Conservation (phyloP, 2,113 vertebrate genomes). For the Rutilus rutilus region DNA sequence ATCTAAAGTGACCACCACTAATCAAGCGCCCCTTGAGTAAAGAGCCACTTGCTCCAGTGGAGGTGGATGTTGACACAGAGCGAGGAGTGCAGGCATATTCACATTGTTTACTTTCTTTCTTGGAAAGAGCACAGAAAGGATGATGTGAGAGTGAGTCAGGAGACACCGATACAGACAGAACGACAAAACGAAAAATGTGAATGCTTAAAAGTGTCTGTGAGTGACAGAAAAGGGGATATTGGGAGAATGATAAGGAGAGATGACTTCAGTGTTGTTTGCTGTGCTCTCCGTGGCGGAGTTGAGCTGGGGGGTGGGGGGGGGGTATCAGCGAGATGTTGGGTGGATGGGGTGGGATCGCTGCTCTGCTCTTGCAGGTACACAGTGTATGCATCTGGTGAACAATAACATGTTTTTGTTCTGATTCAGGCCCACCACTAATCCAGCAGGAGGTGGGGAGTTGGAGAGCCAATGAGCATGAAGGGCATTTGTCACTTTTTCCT, state of each 20-base stretch:
- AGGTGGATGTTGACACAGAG: slow-evolving; percentile 39
- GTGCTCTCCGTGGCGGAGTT: slow-evolving; percentile 37
- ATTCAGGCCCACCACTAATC: slow-evolving; percentile 32
- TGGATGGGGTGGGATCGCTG: slow-evolving; percentile 13
- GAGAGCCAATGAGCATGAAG: slow-evolving; percentile 36
- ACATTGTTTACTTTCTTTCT: slow-evolving; percentile 32
- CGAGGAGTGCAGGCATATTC: slow-evolving; percentile 1
- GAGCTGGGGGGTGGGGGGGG: background rate
- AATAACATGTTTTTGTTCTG: slow-evolving; percentile 59
- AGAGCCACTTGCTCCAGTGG: slow-evolving; percentile 32
- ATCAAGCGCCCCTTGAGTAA: slow-evolving; percentile 42
- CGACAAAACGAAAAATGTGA: background rate
- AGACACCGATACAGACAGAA: slow-evolving; percentile 15
- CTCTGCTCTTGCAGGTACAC: slow-evolving; percentile 44
- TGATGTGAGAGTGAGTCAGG: background rate
- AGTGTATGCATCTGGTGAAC: slow-evolving; percentile 31
- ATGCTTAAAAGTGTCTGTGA: background rate
- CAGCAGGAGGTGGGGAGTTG: slow-evolving; percentile 2
- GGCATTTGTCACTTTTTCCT: slow-evolving; percentile 17
- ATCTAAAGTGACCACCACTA: slow-evolving; percentile 48
- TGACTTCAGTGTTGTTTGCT: slow-evolving; percentile 52
- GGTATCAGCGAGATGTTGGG: slow-evolving; percentile 3
- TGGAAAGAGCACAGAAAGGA: slow-evolving; percentile 21
- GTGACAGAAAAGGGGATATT: background rate
- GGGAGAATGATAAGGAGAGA: background rate